Conservation (phyloP, 37 sponge, comb jelly and placozoan species). For the Beroe ovata region DNA sequence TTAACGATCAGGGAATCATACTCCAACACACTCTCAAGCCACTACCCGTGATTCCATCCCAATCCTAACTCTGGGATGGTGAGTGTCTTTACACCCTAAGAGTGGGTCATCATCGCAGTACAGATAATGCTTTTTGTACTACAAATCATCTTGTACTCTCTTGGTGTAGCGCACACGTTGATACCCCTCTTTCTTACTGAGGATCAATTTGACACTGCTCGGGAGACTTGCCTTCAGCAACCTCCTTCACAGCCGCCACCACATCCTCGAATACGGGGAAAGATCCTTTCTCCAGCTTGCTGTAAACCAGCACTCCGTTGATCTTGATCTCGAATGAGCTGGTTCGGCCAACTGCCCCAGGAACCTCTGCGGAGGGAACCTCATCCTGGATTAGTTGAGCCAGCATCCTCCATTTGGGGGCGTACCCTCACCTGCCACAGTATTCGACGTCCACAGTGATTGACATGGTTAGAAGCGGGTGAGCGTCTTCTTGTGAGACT, state of each 20-base stretch:
- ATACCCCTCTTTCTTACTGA: background rate
- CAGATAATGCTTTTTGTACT: background rate
- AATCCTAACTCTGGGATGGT: background rate
- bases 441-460: constrained; percentile 8
- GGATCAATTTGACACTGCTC: constrained; percentile 35
- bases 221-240: constrained; percentile 14
- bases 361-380: constrained; percentile 23
- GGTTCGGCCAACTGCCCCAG: constrained; percentile 17
- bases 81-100: background rate
- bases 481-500: background rate
- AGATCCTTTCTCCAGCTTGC: constrained; percentile 20
- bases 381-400: constrained; percentile 25
- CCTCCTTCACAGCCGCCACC: constrained; percentile 56
- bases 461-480: background rate
- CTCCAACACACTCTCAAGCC: background rate
- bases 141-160: no score
- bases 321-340: constrained; percentile 61
- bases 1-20: constrained; percentile 22
- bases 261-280: constrained; percentile 59
- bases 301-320: constrained; percentile 56
- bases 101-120: background rate
- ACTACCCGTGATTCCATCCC: background rate
- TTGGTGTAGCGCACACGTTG: no score
- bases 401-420: constrained; percentile 43
- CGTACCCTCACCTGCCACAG: constrained; percentile 66